Base-by-base conservation (phyloP, 2,113 vertebrate species). In the Caloenas nicobarica region DNA sequence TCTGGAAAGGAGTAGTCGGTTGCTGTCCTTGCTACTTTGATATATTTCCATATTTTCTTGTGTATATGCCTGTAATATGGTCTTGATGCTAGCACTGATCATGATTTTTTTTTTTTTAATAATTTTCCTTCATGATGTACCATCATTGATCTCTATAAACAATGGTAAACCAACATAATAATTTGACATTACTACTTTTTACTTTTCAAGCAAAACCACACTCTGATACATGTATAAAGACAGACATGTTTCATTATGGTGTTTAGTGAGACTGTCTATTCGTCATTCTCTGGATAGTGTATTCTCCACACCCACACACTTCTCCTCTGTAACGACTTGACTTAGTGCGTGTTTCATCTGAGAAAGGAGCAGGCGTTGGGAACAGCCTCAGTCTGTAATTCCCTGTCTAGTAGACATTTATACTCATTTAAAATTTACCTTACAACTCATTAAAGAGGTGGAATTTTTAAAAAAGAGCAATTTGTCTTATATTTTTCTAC, bases 21-120 rank as follows among this genome's bases (percentile, higher is more conserved):
- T 83, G 6, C 5, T 80, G 31, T 28, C 24, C 53, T 80, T 61
- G 6, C 5, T 60, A 10, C 4, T 2, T 3, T 0, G 0, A 25
- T 16, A 12, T n/a, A 60, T 68, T 91, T 78, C 13, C 21, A 4
- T 36, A 46, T 77, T 66, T 64, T 7, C 56, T 26, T 56, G 8
- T 57, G 13, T 23, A 58, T 40, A 10, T 26, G 12, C 34, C 33
- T 71, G 42, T 69, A 83, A 78, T 53, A 40, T 7, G 13, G 26
- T 62, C 62, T 84, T 84, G 12, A 70, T 71, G 44, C 10, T 19
- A 71, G 21, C 19, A 58, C 82, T 12, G 9, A 40, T 79, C 53
- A 76, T 33, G 2, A 40, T 16, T 36, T 76, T 48, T 12, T 76
- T 16, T 18, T 42, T 84, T 86, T 72, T 14, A 15, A 50, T 66